These are phyloP conservation scores for Ephydatia muelleri DNA, from an alignment of 37 sponge, comb jelly and placozoan genomes.

Conservation along the genomic window DNA sequence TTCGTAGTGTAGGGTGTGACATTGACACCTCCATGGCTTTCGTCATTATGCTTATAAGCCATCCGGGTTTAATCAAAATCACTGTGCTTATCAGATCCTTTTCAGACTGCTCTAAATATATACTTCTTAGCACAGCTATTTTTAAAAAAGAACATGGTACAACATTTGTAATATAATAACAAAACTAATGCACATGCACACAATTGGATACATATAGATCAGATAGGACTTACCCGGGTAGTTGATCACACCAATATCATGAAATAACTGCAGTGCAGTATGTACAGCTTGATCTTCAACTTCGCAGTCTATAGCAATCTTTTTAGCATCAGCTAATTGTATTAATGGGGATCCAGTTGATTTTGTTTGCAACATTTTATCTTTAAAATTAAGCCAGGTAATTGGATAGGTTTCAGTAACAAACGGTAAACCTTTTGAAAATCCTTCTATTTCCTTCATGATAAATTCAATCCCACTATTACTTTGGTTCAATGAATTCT, in stretches of 20 bases:
- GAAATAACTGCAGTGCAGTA: conserved; percentile 37
- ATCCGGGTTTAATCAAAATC: conserved; percentile 41
- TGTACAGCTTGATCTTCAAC: conserved; percentile 3
- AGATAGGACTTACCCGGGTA: conserved; percentile 23
- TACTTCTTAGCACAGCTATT: conserved; percentile 12
- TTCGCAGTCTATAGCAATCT: conserved; percentile 3
- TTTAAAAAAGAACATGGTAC: background rate
- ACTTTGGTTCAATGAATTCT: conserved; percentile 38
- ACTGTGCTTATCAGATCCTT: conserved; percentile 18
- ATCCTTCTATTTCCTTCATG: conserved; percentile 5
- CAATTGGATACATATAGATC: too few species aligned
- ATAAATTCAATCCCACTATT: conserved; percentile 47
- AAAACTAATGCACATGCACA: too few species aligned
- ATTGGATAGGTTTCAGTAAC: conserved; percentile 42
- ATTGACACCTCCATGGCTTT: conserved; percentile 30
- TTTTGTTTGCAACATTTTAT: background rate
- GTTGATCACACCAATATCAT: conserved; percentile 45
- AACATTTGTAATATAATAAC: background rate
- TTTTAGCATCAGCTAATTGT: background rate
- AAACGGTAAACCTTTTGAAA: conserved; percentile 22
- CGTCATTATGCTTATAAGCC: conserved; percentile 60
- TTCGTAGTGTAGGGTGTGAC: background rate
- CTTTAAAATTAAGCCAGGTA: conserved; percentile 44
- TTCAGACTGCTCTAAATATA: conserved; percentile 41
- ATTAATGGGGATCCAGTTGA: background rate